These are phyloP conservation scores for Coccyzus lansbergi DNA, from an alignment of 2,797 vertebrate species.

Conservation along the genomic window DNA sequence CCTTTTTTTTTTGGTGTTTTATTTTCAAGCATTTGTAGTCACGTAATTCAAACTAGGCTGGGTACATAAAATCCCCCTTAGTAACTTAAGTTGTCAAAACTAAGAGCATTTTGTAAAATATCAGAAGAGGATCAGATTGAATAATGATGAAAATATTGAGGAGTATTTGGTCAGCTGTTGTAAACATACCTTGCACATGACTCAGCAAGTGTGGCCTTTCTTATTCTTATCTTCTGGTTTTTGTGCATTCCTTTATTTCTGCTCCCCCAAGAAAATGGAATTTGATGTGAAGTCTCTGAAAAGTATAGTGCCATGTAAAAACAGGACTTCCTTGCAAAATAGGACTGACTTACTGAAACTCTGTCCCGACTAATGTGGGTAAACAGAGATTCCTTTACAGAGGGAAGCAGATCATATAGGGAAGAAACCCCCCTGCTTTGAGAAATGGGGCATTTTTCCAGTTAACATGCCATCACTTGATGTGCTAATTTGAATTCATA, in stretches of 20 bases:
- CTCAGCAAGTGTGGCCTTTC: neutral
- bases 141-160: conserved; percentile 39
- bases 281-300: neutral
- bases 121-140: conserved; percentile 1
- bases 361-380: neutral
- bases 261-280: neutral
- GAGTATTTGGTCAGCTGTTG: conserved; percentile 2
- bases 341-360: neutral
- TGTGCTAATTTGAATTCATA: neutral
- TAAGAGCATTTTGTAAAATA: conserved; percentile 28
- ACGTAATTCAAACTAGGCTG: neutral
- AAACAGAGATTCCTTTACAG: neutral
- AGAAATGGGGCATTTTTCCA: neutral
- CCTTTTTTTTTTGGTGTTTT: neutral
- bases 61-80: conserved; percentile 26
- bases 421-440: neutral
- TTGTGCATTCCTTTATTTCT: neutral
- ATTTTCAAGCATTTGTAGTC: conserved; percentile 23
- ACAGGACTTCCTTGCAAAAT: neutral
- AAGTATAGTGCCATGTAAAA: neutral
- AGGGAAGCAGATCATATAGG: neutral
- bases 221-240: conserved; percentile 37
- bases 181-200: conserved; percentile 10
- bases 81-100: conserved; percentile 35
- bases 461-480: neutral